A percentile compares a stretch with the other conserved stretches of the same genome.
Evolutionary conservation across 2,888 invertebrate species (phyloP).

Genomic region (Brenthis ino): DNA sequence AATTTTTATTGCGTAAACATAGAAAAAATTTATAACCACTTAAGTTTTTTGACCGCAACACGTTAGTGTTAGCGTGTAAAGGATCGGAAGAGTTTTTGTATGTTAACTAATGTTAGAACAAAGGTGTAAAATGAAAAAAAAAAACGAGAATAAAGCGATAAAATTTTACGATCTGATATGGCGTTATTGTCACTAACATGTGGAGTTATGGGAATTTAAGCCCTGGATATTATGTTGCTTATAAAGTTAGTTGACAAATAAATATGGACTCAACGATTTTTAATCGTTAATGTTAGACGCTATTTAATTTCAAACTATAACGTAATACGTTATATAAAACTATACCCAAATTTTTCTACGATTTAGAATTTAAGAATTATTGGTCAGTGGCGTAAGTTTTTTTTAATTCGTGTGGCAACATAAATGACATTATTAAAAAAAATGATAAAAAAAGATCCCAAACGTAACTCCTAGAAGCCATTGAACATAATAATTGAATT

Average conservation of each 20-base stretch:
- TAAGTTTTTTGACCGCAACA: constrained; percentile 41
- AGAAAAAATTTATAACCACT: constrained; percentile 44
- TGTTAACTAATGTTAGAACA: constrained; percentile 39
- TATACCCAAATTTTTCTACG: too few relatives aligned
- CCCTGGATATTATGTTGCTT: constrained; percentile 57
- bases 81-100: constrained; percentile 31
- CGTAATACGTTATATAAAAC: too few relatives aligned
- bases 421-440: too few relatives aligned
- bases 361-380: too few relatives aligned
- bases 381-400: too few relatives aligned
- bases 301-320: not conserved
- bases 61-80: constrained; percentile 30
- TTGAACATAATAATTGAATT: too few relatives aligned
- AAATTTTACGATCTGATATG: constrained; percentile 74
- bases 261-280: not conserved
- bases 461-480: too few relatives aligned
- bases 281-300: not conserved
- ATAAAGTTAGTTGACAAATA: not conserved
- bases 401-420: too few relatives aligned
- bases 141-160: constrained; percentile 72
- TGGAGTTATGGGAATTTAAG: constrained; percentile 68
- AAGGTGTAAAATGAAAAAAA: constrained; percentile 50
- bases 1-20: constrained; percentile 30
- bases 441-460: too few relatives aligned
- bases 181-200: constrained; percentile 58